Evolutionary conservation across 2,888 invertebrate species (phyloP), one percentile per base, ranked within the genome.

Genomic region (Pollenia angustigena): DNA sequence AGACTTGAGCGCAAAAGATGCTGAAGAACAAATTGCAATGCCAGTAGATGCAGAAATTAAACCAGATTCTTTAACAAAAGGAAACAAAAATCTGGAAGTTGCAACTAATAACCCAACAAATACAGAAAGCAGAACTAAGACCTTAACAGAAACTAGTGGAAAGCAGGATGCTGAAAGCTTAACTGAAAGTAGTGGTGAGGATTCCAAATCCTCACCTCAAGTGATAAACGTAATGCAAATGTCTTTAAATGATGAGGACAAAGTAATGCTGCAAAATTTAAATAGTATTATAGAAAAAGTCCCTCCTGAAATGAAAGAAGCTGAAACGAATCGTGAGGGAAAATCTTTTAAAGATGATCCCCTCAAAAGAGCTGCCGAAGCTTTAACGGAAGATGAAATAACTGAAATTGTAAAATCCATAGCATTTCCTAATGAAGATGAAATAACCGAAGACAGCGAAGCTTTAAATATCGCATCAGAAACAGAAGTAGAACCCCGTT

Each of bases 381-480:
- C 84, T 11, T 81, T 89, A 12, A 89, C 84, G 1, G 89, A 90
- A 52, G 87, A 87, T 9, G 89, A 89, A 54, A 88, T 89, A 9
- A 82, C 74, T 0, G 87, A 89, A 68, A 86, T 90, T 3, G 44
- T 90, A 8, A 88, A 89, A 82, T 85, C 88, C 32, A 89, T 90
- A 44, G 79, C 89, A 46, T 79, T 88, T 52, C 89, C 89, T 0
- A n/a, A 83, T 1, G 16, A 76, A 0, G 76, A 87, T 10, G 86
- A 86, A 4, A 85, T 88, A 11, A 88, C 52, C 0, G 89, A 87
- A 74, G 87, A 87, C 46, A 46, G 16, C n/a, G 85, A 87, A 23
- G 48, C 32, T 18, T 40, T 64, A 42, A 14, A 16, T 9, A 1
- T 18, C 1, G 14, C 6, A 4, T 11, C 58, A 0, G 66, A 64